phyloP scores from a whole-genome alignment of 2,113 vertebrate species.

The Australoheros scitulus region DNA sequence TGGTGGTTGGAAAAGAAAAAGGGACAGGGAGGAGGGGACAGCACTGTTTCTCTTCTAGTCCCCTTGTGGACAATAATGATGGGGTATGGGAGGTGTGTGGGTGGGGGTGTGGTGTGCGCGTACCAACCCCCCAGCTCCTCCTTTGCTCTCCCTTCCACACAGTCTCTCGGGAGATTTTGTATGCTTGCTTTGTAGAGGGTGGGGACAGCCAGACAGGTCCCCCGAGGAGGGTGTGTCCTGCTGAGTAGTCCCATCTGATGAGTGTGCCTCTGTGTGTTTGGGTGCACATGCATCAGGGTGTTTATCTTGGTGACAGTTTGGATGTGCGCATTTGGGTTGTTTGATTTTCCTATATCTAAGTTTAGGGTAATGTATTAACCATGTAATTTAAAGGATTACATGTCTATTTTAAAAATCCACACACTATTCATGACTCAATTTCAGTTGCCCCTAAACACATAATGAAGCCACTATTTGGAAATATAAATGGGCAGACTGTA shows the following conservation, averaged over 20 bases:
- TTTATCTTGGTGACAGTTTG: slow-evolving; percentile 28
- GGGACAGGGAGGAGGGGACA: slow-evolving; percentile 27
- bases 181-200: slow-evolving; percentile 60
- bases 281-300: slow-evolving; percentile 25
- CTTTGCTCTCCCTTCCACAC: slow-evolving; percentile 23
- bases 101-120: slow-evolving; percentile 68
- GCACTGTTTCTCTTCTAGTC: slow-evolving; percentile 49
- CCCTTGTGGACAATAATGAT: slow-evolving; percentile 72
- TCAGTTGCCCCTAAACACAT: slow-evolving; percentile 4
- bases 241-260: slow-evolving; percentile 41
- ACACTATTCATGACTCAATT: neutral
- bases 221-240: slow-evolving; percentile 68
- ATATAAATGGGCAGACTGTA: slow-evolving; percentile 5
- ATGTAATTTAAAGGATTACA: slow-evolving; percentile 34
- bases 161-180: slow-evolving; percentile 60
- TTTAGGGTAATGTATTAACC: slow-evolving; percentile 14
- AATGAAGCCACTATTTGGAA: neutral
- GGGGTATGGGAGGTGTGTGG: slow-evolving; percentile 67
- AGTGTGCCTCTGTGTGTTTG: slow-evolving; percentile 11
- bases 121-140: slow-evolving; percentile 36
- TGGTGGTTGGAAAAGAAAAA: slow-evolving; percentile 34
- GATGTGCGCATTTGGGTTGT: neutral
- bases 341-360: slow-evolving; percentile 13
- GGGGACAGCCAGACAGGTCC: slow-evolving; percentile 69
- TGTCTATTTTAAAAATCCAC: neutral